Percentiles rank a stretch among this genome's conserved stretches.
phyloP scores from a whole-genome alignment of 2,113 vertebrate species.

The Pyrgilauda ruficollis region DNA sequence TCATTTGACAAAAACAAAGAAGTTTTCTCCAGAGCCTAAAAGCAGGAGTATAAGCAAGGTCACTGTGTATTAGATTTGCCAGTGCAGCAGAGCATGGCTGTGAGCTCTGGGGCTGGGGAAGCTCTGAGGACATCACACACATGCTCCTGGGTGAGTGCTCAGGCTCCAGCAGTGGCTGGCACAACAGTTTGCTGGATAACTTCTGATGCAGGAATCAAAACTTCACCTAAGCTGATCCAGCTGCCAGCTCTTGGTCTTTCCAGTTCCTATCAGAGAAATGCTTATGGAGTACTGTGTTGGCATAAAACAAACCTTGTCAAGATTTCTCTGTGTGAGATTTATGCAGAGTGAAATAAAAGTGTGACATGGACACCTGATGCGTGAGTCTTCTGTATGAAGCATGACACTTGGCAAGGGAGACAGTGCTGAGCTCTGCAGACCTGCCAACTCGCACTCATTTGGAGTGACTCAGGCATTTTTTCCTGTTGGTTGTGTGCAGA shows the following conservation, averaged over 20 bases:
- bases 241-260: conserved; percentile 53
- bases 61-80: not conserved
- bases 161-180: not conserved
- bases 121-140: not conserved
- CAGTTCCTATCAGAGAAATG: conserved; percentile 50
- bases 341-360: conserved; percentile 68
- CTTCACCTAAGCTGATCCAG: conserved; percentile 14
- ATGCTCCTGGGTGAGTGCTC: not conserved
- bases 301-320: conserved; percentile 66
- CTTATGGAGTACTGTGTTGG: conserved; percentile 55
- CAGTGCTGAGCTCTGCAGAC: conserved; percentile 64
- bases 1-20: conserved; percentile 50
- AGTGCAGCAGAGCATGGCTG: not conserved
- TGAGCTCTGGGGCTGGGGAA: not conserved
- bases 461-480: conserved; percentile 65
- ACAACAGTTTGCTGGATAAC: not conserved
- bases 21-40: conserved; percentile 19
- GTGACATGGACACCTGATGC: conserved; percentile 63
- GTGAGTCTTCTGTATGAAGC: conserved; percentile 63
- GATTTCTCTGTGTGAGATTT: conserved; percentile 65
- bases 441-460: conserved; percentile 60
- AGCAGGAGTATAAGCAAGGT: conserved; percentile 25
- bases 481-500: conserved; percentile 29
- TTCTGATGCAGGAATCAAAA: conserved; percentile 20
- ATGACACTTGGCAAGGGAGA: conserved; percentile 53